A percentile compares a stretch with the other conserved stretches of the same genome.
Evolutionary conservation across 2,797 vertebrate species (phyloP).

Genomic region (Phyllotis vaccarum): DNA sequence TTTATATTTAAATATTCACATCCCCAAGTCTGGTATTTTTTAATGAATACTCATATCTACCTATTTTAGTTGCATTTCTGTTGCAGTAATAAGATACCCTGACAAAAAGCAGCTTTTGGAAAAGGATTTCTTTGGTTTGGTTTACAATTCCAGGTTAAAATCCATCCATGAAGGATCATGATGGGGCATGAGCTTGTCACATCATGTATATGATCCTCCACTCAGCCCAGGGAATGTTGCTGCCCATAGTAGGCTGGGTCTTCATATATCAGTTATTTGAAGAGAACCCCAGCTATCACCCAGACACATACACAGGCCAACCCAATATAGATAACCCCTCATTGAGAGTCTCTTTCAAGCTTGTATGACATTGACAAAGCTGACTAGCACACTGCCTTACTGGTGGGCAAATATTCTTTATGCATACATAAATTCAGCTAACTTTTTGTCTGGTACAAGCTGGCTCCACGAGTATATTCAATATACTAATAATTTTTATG

Average conservation of each 20-base stretch:
- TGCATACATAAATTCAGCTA: background rate
- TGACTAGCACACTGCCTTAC: background rate
- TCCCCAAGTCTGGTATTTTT: background rate
- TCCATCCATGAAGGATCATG: background rate
- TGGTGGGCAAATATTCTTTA: background rate
- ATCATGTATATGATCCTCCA: background rate
- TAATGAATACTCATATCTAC: background rate
- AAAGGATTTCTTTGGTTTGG: background rate
- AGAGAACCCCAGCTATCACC: background rate
- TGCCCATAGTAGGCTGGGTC: background rate
- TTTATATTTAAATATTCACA: slow-evolving; percentile 39
- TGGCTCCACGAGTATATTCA: background rate
- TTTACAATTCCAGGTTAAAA: background rate
- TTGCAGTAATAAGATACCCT: background rate
- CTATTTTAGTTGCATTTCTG: background rate
- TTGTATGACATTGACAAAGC: background rate
- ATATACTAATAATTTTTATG: slow-evolving; percentile 48
- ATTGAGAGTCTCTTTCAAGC: background rate
- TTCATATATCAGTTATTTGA: background rate
- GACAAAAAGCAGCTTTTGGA: background rate
- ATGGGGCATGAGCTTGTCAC: background rate
- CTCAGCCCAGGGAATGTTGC: background rate
- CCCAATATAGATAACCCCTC: background rate
- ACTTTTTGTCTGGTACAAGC: background rate
- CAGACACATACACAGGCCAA: background rate